Conservation (phyloP, 2,113 vertebrate genomes). For the Hydrolagus affinis region DNA sequence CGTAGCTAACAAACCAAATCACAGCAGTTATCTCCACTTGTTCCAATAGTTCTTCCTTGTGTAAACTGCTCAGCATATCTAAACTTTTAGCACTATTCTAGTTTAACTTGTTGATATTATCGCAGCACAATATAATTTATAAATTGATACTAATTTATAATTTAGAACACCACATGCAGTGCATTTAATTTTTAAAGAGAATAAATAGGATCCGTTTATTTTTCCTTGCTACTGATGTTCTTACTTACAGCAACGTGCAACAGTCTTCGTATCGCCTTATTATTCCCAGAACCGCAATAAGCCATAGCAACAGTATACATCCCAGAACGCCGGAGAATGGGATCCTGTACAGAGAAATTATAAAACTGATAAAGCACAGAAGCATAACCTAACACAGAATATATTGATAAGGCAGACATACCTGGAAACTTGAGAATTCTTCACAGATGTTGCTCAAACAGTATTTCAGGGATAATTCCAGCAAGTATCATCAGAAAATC, state of each 20-base stretch:
- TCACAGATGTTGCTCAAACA: neutral
- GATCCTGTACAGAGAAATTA: constrained; percentile 68
- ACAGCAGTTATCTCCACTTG: too few relatives aligned
- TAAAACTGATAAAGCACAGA: neutral
- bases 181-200: too few relatives aligned
- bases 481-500: neutral
- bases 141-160: too few relatives aligned
- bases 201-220: neutral
- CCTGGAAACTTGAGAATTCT: neutral
- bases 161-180: too few relatives aligned
- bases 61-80: too few relatives aligned
- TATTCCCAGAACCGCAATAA: constrained; percentile 96
- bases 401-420: too few relatives aligned
- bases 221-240: neutral
- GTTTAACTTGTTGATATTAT: too few relatives aligned
- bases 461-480: neutral
- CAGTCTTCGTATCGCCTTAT: constrained; percentile 92
- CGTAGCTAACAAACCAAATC: too few relatives aligned
- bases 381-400: neutral
- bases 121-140: too few relatives aligned
- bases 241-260: constrained; percentile 92
- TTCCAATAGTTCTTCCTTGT: too few relatives aligned
- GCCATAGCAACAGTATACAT: constrained; percentile 99
- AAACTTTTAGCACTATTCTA: too few relatives aligned
- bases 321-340: constrained; percentile 90